Evolutionary conservation across 2,888 invertebrate genomes (phyloP), one percentile per base, ranked within the genome.

Genomic region (Globia sparganii): DNA sequence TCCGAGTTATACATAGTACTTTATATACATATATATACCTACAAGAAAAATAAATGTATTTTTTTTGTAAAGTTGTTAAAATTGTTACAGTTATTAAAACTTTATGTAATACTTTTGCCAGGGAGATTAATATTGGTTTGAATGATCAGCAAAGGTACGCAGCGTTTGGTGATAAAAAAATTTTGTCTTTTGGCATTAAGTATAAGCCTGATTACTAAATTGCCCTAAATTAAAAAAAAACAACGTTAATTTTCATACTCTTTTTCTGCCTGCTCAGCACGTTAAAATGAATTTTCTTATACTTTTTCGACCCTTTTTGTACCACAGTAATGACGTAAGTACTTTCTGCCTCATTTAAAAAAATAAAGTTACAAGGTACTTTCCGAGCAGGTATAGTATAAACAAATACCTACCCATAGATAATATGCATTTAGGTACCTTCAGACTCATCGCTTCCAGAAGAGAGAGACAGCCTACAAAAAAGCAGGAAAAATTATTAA

Each of bases 401-500:
- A 53, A 53, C 4, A 11, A 68, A 64, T 37, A 72, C n/a, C 43
- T 13, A 13, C 6, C 43, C 18, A 66, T 53, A 28, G 3, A 53
- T 31, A 72, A 72, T n/a, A 81, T 65, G 18, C 28, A 69, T 83
- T 34, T 72, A n/a, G n/a, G n/a, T n/a, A 49, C 56, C n/a, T 18
- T 37, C 31, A 43, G 49, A 62, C 37, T 75, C 72, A 59, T 46
- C 21, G 15, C 34, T 85, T 64, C 81, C 9, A 31, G 67, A 62
- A 59, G 53, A 46, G 25, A 58, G 28, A 77, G 66, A 76, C 31
- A 58, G 37, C 28, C 49, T 9, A n/a, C 46, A 59, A 66, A 46
- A 74, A 64, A 72, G 5, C 37, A 77, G 72, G 83, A 72, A 85
- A 80, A 77, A 21, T 25, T 69, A 37, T 31, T 18, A 25, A 49